Evolutionary conservation across 2,888 invertebrate species (phyloP).

Genomic region (Hydroisotoma schaefferi): DNA sequence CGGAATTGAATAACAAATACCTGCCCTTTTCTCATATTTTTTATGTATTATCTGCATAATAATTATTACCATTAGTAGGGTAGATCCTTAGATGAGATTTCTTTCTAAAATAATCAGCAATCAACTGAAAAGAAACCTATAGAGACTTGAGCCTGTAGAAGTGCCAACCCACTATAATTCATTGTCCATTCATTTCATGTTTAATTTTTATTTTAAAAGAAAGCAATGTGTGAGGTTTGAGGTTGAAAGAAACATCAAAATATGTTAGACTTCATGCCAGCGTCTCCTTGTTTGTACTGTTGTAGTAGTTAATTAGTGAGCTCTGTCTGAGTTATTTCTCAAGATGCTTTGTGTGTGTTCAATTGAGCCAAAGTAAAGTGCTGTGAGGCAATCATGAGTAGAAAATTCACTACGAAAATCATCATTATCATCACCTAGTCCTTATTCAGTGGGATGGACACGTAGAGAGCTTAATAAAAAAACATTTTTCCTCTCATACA

Average conservation of each 20-base stretch:
- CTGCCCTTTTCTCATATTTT: no score
- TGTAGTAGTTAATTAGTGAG: conserved; percentile 14
- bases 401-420: conserved; percentile 11
- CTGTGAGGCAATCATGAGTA: conserved; percentile 6
- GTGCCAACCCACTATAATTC: background rate
- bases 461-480: no score
- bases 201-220: no score
- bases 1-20: background rate
- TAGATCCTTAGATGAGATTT: background rate
- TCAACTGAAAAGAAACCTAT: background rate
- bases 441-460: no score
- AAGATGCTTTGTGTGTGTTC: conserved; percentile 13
- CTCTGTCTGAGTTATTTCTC: background rate
- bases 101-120: conserved; percentile 1
- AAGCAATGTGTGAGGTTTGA: no score
- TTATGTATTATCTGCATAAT: background rate
- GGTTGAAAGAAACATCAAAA: no score
- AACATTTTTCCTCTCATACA: no score
- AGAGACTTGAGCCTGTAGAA: background rate
- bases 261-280: no score
- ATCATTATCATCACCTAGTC: conserved; percentile 14
- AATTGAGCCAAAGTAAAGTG: conserved; percentile 1
- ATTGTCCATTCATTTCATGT: no score
- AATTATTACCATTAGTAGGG: background rate
- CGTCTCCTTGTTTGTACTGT: no score